Conservation (phyloP, 2,797 vertebrate genomes). For the Nannoperca australis region DNA sequence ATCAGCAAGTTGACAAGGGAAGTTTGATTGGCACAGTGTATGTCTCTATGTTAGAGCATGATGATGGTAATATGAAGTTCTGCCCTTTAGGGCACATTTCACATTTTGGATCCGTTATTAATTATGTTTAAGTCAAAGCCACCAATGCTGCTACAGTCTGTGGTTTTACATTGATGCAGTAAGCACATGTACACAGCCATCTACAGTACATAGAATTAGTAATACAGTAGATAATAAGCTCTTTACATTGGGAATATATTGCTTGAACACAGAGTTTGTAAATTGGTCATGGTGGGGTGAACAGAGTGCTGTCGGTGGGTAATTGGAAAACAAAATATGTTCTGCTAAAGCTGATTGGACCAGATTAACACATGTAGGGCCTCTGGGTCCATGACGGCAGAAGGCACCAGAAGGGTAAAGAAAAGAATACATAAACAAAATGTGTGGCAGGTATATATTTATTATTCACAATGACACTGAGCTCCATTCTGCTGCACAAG, state of each 20-base stretch:
- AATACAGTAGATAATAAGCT: slow-evolving; percentile 58
- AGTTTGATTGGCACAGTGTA: slow-evolving; percentile 24
- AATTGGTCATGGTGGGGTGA: slow-evolving; percentile 72
- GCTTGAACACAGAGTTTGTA: slow-evolving; percentile 58
- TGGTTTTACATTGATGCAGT: slow-evolving; percentile 32
- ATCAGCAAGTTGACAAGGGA: slow-evolving; percentile 34
- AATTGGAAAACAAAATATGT: slow-evolving; percentile 79
- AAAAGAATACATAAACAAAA: slow-evolving; percentile 64
- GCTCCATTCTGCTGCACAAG: slow-evolving; percentile 76
- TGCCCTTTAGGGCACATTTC: slow-evolving; percentile 45
- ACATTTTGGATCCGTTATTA: slow-evolving; percentile 47
- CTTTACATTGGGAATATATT: slow-evolving; percentile 60
- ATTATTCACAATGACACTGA: slow-evolving; percentile 73
- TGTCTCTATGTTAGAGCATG: slow-evolving; percentile 38
- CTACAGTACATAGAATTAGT: slow-evolving; percentile 50
- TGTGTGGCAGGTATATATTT: slow-evolving; percentile 61
- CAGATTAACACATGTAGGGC: slow-evolving; percentile 54
- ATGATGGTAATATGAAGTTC: slow-evolving; percentile 23
- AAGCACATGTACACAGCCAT: slow-evolving; percentile 32
- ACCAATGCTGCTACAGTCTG: slow-evolving; percentile 8
- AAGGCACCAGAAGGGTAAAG: slow-evolving; percentile 53
- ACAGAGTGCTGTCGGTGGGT: slow-evolving; percentile 60
- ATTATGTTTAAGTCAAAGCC: slow-evolving; percentile 41
- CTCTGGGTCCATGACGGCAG: slow-evolving; percentile 35
- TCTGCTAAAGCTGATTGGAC: slow-evolving; percentile 59